Conservation (phyloP, 2,113 vertebrate species). For the Burhinus oedicnemus region DNA sequence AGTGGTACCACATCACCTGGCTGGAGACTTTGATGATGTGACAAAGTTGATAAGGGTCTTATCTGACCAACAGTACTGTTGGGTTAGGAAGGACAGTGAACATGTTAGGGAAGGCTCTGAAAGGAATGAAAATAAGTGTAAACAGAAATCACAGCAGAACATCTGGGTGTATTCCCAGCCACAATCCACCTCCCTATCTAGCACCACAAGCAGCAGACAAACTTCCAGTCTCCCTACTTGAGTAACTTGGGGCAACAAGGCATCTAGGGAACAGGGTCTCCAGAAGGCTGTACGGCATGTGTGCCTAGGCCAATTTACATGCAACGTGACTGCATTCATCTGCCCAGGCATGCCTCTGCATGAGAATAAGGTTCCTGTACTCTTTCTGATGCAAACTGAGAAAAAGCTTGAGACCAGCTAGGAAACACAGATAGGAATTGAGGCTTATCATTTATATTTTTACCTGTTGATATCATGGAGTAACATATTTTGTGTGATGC, state of each 20-base stretch:
- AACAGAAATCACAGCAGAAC: neutral
- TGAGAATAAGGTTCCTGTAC: neutral
- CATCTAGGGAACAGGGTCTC: neutral
- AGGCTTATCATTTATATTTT: neutral
- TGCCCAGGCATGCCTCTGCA: accelerated
- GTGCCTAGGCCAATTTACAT: neutral
- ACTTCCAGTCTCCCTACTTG: neutral
- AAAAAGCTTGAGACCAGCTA: neutral
- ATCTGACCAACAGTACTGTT: neutral
- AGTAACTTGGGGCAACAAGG: neutral
- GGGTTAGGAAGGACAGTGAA: neutral
- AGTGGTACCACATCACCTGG: neutral
- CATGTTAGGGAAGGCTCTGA: neutral
- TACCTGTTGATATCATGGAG: neutral
- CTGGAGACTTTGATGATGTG: neutral
- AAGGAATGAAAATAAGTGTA: neutral
- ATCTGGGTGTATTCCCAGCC: neutral
- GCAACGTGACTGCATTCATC: neutral
- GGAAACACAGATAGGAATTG: neutral
- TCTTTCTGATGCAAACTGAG: neutral
- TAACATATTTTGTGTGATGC: neutral
- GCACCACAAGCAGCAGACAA: neutral
- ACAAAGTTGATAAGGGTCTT: neutral
- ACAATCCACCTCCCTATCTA: neutral
- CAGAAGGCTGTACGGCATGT: neutral